These are phyloP conservation scores for Metallyticus violacea DNA, from an alignment of 2,888 invertebrate species.

Conservation along the genomic window DNA sequence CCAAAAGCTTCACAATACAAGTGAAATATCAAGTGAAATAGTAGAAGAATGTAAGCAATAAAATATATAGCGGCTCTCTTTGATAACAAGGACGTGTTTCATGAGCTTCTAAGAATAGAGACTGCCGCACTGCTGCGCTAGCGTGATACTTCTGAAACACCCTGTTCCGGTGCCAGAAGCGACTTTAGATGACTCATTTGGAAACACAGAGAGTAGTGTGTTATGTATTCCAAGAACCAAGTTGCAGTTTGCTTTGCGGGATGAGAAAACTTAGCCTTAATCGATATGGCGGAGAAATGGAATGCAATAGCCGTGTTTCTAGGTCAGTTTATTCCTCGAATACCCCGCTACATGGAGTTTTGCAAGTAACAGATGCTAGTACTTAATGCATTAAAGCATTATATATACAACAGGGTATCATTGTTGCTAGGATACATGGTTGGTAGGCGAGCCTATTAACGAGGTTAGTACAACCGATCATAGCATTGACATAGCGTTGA, in stretches of 20 bases:
- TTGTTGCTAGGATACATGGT: too few relatives aligned
- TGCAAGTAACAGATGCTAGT: background rate
- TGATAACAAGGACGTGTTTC: too few relatives aligned
- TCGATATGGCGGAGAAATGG: background rate
- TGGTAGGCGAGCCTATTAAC: too few relatives aligned
- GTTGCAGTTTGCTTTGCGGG: background rate
- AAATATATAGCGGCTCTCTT: too few relatives aligned
- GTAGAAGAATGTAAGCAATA: too few relatives aligned
- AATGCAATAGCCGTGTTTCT: background rate
- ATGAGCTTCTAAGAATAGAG: too few relatives aligned
- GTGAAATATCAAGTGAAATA: too few relatives aligned
- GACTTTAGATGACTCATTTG: background rate
- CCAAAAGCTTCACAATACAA: too few relatives aligned
- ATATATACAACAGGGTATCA: background rate
- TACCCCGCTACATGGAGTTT: background rate
- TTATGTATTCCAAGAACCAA: background rate
- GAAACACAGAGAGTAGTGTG: background rate
- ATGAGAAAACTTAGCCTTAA: background rate
- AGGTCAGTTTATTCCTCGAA: too few relatives aligned
- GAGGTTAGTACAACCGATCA: too few relatives aligned
- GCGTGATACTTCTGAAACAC: background rate
- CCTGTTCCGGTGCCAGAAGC: background rate
- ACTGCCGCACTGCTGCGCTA: too few relatives aligned
- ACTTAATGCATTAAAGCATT: background rate
- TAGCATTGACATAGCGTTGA: too few relatives aligned